Percentiles rank a stretch among this genome's conserved stretches.
These are phyloP conservation scores for Hofmannophila pseudospretella DNA, from an alignment of 2,888 invertebrate species.

Conservation along the genomic window DNA sequence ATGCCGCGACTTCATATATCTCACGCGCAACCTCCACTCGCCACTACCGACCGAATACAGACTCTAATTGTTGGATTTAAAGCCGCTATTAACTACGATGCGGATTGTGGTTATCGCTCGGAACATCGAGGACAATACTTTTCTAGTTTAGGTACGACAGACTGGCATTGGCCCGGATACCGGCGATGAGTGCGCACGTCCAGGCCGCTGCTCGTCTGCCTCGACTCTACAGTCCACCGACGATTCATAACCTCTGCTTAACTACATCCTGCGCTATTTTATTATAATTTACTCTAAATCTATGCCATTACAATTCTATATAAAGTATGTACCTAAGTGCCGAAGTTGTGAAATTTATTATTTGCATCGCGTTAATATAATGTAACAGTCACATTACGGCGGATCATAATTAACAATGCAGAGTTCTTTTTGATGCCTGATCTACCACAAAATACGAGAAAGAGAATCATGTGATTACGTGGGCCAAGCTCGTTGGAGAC, in stretches of 20 bases:
- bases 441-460: constrained; percentile 41
- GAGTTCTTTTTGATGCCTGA: constrained; percentile 33
- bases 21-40: constrained; percentile 71
- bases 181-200: constrained; percentile 69
- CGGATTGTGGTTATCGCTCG: constrained; percentile 63
- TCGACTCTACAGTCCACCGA: not conserved
- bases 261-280: not conserved
- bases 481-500: constrained; percentile 37
- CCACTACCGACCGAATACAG: constrained; percentile 28
- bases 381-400: too few species aligned
- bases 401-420: too few species aligned
- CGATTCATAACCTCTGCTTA: constrained; percentile 8
- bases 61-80: constrained; percentile 40
- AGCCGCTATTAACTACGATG: constrained; percentile 35
- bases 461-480: constrained; percentile 49
- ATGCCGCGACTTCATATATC: constrained; percentile 77
- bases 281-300: too few species aligned
- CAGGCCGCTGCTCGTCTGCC: constrained; percentile 9
- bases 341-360: too few species aligned
- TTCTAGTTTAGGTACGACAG: constrained; percentile 75
- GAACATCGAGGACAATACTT: constrained; percentile 77
- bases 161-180: constrained; percentile 76
- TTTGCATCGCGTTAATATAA: too few species aligned
- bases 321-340: too few species aligned
- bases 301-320: too few species aligned